phyloP scores from a whole-genome alignment of 2,113 vertebrate species.

The Vicugna pacos region DNA sequence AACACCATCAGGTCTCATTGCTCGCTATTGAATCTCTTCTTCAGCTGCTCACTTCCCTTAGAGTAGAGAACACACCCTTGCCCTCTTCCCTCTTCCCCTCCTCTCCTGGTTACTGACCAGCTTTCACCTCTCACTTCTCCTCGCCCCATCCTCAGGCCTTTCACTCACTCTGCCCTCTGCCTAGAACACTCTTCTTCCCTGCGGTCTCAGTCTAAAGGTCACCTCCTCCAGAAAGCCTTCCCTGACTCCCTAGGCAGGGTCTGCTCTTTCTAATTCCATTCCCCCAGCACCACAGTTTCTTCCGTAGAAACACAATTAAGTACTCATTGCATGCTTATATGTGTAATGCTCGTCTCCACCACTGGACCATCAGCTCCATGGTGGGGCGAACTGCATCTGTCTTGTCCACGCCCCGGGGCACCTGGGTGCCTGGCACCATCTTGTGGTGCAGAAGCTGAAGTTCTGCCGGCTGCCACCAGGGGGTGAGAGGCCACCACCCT shows the following conservation, averaged over 20 bases:
- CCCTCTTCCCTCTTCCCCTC: too few relatives aligned
- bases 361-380: not conserved
- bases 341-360: not conserved
- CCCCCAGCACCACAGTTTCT: not conserved
- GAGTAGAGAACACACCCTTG: not conserved
- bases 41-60: not conserved
- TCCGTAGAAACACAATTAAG: not conserved
- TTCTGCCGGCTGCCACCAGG: not conserved
- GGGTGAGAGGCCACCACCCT: not conserved
- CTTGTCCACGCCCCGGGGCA: not conserved
- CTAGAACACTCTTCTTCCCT: not conserved
- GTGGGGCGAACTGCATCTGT: not conserved
- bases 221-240: constrained; percentile 7
- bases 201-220: not conserved
- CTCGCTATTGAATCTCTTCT: not conserved
- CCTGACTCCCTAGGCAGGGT: not conserved
- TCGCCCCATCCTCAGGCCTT: not conserved
- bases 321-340: not conserved
- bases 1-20: not conserved
- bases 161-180: not conserved
- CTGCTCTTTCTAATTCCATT: not conserved
- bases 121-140: not conserved
- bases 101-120: not conserved
- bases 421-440: rapidly evolving
- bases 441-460: not conserved